Percentiles rank a stretch among this genome's conserved stretches.
Conservation (phyloP, 2,797 vertebrate species). For the Thalassophryne amazonica region DNA sequence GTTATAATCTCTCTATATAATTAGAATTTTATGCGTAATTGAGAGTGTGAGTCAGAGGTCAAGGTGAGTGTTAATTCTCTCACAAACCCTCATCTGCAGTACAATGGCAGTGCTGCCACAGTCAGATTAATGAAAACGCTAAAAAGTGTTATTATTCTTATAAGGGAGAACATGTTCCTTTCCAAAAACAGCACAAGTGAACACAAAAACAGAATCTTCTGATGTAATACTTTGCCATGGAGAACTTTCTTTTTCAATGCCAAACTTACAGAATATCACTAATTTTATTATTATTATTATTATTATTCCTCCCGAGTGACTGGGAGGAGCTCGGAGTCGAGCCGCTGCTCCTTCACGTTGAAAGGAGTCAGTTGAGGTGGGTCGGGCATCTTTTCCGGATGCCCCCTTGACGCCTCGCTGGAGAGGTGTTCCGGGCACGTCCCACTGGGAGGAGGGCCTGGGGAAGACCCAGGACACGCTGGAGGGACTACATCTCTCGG, state of each 20-base stretch:
- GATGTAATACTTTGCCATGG: constrained; percentile 18
- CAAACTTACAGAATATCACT: too few relatives aligned
- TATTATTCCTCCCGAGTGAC: too few relatives aligned
- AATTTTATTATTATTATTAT: too few relatives aligned
- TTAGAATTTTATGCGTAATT: constrained; percentile 83
- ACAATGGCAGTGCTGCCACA: constrained; percentile 68
- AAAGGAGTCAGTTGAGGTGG: too few relatives aligned
- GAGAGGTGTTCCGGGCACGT: too few relatives aligned
- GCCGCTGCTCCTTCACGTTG: too few relatives aligned
- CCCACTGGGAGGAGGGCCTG: too few relatives aligned
- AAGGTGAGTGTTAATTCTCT: constrained; percentile 82
- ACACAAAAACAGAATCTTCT: constrained; percentile 50
- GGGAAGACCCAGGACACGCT: too few relatives aligned
- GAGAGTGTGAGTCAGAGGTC: constrained; percentile 77
- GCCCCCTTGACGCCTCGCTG: too few relatives aligned
- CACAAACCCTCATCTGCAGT: constrained; percentile 68
- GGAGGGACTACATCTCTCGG: too few relatives aligned
- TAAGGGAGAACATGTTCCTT: constrained; percentile 61
- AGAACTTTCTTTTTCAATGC: constrained; percentile 28
- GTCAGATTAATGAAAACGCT: constrained; percentile 71
- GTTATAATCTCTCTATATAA: constrained; percentile 83
- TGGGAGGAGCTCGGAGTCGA: too few relatives aligned
- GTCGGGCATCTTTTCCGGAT: too few relatives aligned
- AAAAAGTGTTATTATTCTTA: constrained; percentile 64
- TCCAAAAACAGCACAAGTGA: constrained; percentile 55